Evolutionary conservation across 1,140 invertebrate genomes (phyloP), one percentile per base, ranked within the genome.

Genomic region (Trachymyrmex septentrionalis): DNA sequence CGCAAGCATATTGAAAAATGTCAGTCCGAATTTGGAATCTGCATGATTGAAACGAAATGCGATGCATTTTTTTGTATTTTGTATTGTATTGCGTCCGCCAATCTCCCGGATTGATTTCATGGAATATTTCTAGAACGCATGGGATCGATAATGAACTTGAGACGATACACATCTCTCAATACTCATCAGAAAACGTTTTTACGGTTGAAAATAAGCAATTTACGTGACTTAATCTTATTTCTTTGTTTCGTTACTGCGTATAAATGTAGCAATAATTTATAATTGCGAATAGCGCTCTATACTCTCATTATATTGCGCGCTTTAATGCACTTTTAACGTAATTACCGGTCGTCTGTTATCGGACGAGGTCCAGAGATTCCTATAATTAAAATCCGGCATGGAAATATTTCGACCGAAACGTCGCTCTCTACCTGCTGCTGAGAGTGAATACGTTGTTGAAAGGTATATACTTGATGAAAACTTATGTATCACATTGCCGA

Each of bases 341-440:
- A 73, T 81, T 71, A 57, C 30, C 34, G 7, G 48, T 50, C 38
- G 16, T 38, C 53, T 59, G 55, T 61, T 84, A 75, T 50, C 69
- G 80, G 38, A 24, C 19, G 24, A 48, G 57, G 14, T 59, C 19
- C 67, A 73, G 38, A n/a, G 72, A 84, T 84, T 61, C n/a, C 24
- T 30, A n/a, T 84, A 75, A 84, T 84, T 84, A 84, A 84, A 84
- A 48, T 61, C 80, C n/a, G 7, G 5, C 24, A 61, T 61, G 24
- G 19, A 82, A 82, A 73, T 19, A 48, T 48, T 84, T 61, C 57
- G 55, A 61, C 48, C 34, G 38, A 61, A 61, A 75, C 34, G 19
- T 16, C 55, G 38, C 24, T 59, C 24, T 59, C 12, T 34, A 73
- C 48, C 55, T 21, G n/a, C 44, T 24, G 16, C 14, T 55, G 21